These are phyloP conservation scores for Nanorana parkeri DNA, from an alignment of 2,113 vertebrate species.

Conservation along the genomic window DNA sequence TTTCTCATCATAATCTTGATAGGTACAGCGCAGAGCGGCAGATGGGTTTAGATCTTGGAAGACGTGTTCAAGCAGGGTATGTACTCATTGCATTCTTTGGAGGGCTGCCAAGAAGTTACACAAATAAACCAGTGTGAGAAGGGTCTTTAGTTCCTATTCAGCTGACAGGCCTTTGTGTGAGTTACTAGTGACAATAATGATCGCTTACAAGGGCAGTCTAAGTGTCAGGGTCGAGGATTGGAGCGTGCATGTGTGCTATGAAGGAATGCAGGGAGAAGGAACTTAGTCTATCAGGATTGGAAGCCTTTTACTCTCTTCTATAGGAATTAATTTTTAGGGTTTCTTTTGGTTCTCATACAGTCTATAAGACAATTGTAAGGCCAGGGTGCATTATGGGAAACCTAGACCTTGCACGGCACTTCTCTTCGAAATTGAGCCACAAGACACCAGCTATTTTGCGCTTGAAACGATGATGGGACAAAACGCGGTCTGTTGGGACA, in stretches of 20 bases:
- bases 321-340: conserved; percentile 17
- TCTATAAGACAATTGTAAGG: conserved; percentile 21
- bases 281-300: neutral
- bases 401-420: neutral
- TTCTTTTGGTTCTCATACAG: conserved; percentile 25
- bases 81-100: neutral
- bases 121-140: neutral
- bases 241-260: neutral
- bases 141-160: neutral
- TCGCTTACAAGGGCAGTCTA: neutral
- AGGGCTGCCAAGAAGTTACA: neutral
- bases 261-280: neutral
- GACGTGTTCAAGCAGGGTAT: neutral
- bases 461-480: conserved; percentile 2
- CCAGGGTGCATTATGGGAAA: conserved; percentile 3
- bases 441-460: conserved; percentile 2
- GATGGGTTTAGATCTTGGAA: neutral
- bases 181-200: conserved; percentile 1
- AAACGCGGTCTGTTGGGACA: conserved; percentile 34
- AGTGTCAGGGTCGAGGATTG: neutral
- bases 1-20: no score
- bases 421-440: conserved; percentile 15
- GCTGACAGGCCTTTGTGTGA: conserved; percentile 12
- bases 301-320: conserved; percentile 1
- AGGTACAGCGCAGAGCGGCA: no score